Evolutionary conservation across 2,888 invertebrate species (phyloP).

Genomic region (Cheilosia pagana): DNA sequence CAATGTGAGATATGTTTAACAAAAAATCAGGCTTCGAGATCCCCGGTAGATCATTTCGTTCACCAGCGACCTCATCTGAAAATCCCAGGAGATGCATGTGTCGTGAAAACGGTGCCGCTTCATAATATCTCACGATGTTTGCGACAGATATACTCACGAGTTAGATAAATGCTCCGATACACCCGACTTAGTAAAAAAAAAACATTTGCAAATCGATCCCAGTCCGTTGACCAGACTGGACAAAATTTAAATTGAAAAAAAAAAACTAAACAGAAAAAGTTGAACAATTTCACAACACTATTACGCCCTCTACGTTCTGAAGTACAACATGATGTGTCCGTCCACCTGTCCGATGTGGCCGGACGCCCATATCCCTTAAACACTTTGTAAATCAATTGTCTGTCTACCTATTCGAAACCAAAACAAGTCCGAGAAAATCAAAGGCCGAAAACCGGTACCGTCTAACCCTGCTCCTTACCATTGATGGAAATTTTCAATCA

Average conservation of each 20-base stretch:
- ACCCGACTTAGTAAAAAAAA: too few species aligned
- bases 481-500: constrained; percentile 59
- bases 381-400: constrained; percentile 63
- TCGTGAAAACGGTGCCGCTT: too few species aligned
- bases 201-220: too few species aligned
- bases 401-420: constrained; percentile 25
- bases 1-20: too few species aligned
- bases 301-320: neutral
- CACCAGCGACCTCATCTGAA: too few species aligned
- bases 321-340: neutral
- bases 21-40: too few species aligned
- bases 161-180: too few species aligned
- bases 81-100: too few species aligned
- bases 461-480: constrained; percentile 8
- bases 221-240: neutral
- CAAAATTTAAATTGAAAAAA: neutral
- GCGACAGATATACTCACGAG: too few species aligned
- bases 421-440: constrained; percentile 11
- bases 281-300: neutral
- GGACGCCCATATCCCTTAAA: constrained; percentile 18
- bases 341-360: constrained; percentile 4
- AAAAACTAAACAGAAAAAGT: neutral
- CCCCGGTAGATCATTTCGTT: too few species aligned
- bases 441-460: constrained; percentile 11
- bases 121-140: too few species aligned